Base-by-base conservation (phyloP, 2,888 invertebrate genomes). In the Nineta flava region DNA sequence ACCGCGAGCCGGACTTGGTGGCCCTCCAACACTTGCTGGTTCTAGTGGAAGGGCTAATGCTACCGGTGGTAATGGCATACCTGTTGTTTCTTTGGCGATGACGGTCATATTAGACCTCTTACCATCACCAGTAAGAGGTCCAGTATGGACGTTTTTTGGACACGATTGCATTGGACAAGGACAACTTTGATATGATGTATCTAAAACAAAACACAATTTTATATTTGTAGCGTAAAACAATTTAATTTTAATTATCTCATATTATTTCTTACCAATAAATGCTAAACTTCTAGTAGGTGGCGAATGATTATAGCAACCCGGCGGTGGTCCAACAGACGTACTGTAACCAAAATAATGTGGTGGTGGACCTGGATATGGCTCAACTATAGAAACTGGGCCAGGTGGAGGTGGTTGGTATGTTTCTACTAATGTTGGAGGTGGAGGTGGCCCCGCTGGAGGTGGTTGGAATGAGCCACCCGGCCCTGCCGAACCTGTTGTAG, bases 131-230 rank as follows among this genome's bases (percentile, higher is more conserved):
- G 87, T 87, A 88, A 86, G 88, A 86, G 88, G 88, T 81, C 90
- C 90, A 90, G 88, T 87, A 87, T 81, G 87, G 83, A 84, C 90
- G 90, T 91, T 91, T 91, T 90, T 90, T 90, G 90, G 87, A 90
- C 87, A 90, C 79, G 87, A 81, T 75, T 87, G 87, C 77, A 87
- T 80, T 73, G 88, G 87, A 77, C 88, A 90, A 62, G 88, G 86
- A 71, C 90, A 88, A 71, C 77, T 75, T 62, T 76, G 77, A 66
- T 79, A 74, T 66, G 79, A 72, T 63, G 66, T 67, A 65, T 71
- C 71, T 73, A 61, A 47, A 34, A 13, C 5, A 32, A 15, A 48
- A 48, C 19, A 5, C 2, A 19, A 5, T 19, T 19, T 50, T 41
- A 51, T 42, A 42, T 42, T 16, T 10, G 17, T 42, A 16, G 12